Base-by-base conservation (phyloP, 2,888 invertebrate species). In the Cordilura impudica region DNA sequence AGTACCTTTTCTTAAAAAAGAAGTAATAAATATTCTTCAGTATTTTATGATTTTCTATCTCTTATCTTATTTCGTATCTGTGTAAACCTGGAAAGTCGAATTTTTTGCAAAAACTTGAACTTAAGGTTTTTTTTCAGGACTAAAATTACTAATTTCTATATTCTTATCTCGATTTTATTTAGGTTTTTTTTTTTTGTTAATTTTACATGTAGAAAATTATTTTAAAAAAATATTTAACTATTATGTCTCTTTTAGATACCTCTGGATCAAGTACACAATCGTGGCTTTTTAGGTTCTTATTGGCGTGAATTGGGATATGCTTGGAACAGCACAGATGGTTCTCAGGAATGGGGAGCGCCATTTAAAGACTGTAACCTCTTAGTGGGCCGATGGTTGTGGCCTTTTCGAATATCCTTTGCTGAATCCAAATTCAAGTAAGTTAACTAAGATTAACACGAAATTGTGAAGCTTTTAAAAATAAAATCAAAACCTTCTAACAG, bases 331-430 rank as follows among this genome's bases (percentile, higher is more conserved):
- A 86, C 85, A 4, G 90, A 89, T 19, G 89, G 89, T 16, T 82
- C 89, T 2, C 88, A 89, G 82, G 88, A 88, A 67, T 90, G 90
- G 90, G 90, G 90, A 0, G 87, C 89, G n/a, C 90, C 90, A 18
- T 90, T 90, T 79, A 85, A 87, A 72, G 90, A 90, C 83, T 90
- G 90, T 84, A 89, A 88, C 83, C 85, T 89, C 73, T 83, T 90
- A 72, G 86, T 86, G 47, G 88, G 88, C 21, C 87, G 90, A 82
- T 90, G 90, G 90, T 81, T 90, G 19, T 90, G 90, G 90, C 90
- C 90, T 21, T 90, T 89, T 86, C 89, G 90, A 83, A 87, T 89
- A 83, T 89, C 90, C 78, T 88, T 87, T 81, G 84, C 86, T 70
- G 89, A 89, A 82, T 85, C 86, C 66, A 87, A 87, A 85, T 87